A percentile compares a stretch with the other conserved stretches of the same genome.
Conservation (phyloP, 2,888 invertebrate species). For the Sialis fuliginosa region DNA sequence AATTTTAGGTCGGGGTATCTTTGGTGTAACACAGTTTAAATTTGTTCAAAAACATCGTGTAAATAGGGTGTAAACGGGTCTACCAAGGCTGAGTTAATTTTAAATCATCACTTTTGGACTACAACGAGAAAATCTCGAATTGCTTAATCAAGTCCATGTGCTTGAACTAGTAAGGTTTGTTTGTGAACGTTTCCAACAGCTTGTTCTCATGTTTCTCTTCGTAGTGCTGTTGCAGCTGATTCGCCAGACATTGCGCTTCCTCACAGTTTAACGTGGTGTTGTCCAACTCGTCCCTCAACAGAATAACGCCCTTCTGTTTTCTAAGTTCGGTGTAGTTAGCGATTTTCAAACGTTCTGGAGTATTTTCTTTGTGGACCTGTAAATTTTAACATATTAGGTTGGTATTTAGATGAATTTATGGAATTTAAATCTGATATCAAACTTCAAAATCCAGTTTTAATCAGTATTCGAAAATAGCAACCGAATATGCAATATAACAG, state of each 20-base stretch:
- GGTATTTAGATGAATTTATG: no score
- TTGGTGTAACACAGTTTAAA: no score
- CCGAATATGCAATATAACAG: no score
- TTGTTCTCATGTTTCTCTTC: slow-evolving; percentile 43
- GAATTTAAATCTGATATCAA: no score
- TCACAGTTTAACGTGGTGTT: slow-evolving; percentile 52
- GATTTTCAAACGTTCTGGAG: slow-evolving; percentile 70
- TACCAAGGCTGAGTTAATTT: no score
- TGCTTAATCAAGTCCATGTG: slow-evolving; percentile 67
- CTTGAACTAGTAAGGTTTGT: slow-evolving; percentile 54
- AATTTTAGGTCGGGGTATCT: no score
- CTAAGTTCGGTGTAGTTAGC: slow-evolving; percentile 60
- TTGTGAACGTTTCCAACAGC: slow-evolving; percentile 50
- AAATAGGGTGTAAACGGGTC: no score
- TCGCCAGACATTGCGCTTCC: slow-evolving; percentile 74
- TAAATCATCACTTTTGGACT: no score
- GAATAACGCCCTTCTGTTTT: slow-evolving; percentile 49
- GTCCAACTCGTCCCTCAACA: slow-evolving; percentile 79
- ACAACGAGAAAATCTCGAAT: slow-evolving; percentile 52
- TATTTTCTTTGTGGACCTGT: no score
- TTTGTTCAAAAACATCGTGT: no score
- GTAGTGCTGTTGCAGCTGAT: slow-evolving; percentile 75
- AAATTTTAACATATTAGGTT: slow-evolving; percentile 8
- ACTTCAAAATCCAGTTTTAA: no score
- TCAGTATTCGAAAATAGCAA: no score